phyloP scores from a whole-genome alignment of 2,113 vertebrate genomes.

The Corythaixoides concolor region DNA sequence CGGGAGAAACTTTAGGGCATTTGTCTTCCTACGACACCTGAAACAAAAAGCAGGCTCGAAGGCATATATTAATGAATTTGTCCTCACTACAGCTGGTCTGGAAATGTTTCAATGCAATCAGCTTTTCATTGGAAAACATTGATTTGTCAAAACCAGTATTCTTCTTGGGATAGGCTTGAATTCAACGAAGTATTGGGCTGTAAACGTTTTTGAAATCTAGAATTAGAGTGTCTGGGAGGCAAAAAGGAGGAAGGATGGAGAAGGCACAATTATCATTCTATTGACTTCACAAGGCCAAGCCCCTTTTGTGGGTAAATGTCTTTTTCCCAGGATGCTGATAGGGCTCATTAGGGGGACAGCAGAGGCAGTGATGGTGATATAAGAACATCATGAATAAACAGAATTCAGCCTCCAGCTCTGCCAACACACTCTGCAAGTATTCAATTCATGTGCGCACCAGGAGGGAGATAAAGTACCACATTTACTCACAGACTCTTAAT shows the following conservation, averaged over 20 bases:
- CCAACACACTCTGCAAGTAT: neutral
- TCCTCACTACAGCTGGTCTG: neutral
- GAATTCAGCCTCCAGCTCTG: neutral
- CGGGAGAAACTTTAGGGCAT: neutral
- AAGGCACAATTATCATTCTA: neutral
- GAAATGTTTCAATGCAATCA: neutral
- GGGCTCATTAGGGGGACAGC: neutral
- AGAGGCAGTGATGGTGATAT: neutral
- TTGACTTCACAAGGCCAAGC: neutral
- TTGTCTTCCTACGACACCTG: conserved; percentile 16
- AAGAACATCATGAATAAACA: neutral
- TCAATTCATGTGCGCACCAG: neutral
- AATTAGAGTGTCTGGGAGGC: neutral
- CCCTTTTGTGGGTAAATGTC: neutral
- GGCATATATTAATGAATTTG: neutral
- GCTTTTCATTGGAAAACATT: neutral
- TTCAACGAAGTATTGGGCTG: neutral
- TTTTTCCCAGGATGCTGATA: neutral
- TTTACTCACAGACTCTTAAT: conserved; percentile 12
- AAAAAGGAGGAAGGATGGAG: neutral
- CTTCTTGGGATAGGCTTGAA: neutral
- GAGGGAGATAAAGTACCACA: neutral
- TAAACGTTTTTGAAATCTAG: neutral
- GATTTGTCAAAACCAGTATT: neutral
- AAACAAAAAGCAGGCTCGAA: neutral